Evolutionary conservation across 1,140 invertebrate species (phyloP).

Genomic region (Triops longicaudatus): DNA sequence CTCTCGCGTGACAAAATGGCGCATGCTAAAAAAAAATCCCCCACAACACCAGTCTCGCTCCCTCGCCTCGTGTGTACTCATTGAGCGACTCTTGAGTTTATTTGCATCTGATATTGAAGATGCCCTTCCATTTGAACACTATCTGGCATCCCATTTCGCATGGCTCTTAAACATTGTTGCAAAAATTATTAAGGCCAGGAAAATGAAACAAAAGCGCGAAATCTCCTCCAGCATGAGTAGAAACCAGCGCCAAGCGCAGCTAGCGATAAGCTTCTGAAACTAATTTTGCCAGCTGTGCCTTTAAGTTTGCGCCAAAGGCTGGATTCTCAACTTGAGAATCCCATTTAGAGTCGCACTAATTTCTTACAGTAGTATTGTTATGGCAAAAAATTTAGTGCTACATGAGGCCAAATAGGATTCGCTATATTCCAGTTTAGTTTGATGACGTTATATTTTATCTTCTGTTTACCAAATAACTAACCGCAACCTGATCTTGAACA

Average conservation of each 20-base stretch:
- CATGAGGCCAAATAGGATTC: background rate
- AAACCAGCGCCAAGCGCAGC: background rate
- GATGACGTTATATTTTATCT: background rate
- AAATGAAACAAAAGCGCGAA: background rate
- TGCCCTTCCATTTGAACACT: background rate
- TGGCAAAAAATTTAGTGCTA: background rate
- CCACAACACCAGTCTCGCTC: background rate
- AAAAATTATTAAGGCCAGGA: background rate
- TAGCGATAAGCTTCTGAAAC: background rate
- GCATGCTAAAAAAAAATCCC: background rate
- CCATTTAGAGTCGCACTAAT: background rate
- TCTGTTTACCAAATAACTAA: background rate
- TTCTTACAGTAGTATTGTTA: background rate
- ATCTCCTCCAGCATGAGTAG: background rate
- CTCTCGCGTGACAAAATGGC: conserved; percentile 1
- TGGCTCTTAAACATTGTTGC: background rate
- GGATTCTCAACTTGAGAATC: background rate
- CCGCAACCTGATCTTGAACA: background rate
- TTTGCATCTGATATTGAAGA: background rate
- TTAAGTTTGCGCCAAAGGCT: background rate
- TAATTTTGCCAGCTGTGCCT: background rate
- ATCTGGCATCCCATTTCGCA: background rate
- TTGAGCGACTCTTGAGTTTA: background rate
- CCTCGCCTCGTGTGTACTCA: background rate
- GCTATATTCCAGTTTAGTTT: background rate